Evolutionary conservation across 1,140 invertebrate species (phyloP).

Genomic region (Euwallacea fornicatus): DNA sequence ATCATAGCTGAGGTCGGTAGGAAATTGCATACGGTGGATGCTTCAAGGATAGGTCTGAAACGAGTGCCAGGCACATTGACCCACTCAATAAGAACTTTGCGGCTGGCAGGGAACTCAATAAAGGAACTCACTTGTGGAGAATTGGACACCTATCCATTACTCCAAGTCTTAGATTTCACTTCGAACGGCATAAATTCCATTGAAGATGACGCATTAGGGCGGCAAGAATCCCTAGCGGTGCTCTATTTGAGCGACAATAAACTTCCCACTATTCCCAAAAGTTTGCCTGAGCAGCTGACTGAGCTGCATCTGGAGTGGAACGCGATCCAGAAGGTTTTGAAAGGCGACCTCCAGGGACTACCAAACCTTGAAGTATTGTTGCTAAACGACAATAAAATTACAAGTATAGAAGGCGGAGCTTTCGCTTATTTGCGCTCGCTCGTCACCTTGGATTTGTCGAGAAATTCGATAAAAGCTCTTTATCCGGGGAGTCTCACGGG

Average conservation of each 20-base stretch:
- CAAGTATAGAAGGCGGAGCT: constrained; percentile 64
- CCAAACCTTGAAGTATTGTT: constrained; percentile 69
- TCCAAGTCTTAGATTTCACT: constrained; percentile 79
- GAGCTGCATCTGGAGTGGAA: constrained; percentile 66
- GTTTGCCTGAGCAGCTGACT: constrained; percentile 65
- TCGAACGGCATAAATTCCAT: constrained; percentile 74
- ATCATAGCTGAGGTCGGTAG: constrained; percentile 66
- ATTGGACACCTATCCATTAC: constrained; percentile 83
- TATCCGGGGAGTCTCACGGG: constrained; percentile 68
- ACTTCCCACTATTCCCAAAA: constrained; percentile 66
- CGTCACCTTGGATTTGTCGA: constrained; percentile 72
- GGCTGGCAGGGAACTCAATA: constrained; percentile 70
- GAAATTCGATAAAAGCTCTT: constrained; percentile 71
- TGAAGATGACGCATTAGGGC: constrained; percentile 83
- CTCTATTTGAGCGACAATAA: constrained; percentile 79
- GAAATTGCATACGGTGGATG: constrained; percentile 76
- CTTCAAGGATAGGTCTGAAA: constrained; percentile 75
- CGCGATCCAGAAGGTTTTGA: constrained; percentile 62
- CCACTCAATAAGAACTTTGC: constrained; percentile 77
- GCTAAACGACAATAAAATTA: constrained; percentile 68
- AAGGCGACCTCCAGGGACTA: constrained; percentile 70
- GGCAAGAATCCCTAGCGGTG: constrained; percentile 75
- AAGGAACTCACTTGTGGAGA: constrained; percentile 75
- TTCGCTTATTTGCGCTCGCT: constrained; percentile 68
- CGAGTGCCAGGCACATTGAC: constrained; percentile 82